Evolutionary conservation across 2,113 vertebrate genomes (phyloP).

Genomic region (Ictidomys tridecemlineatus): DNA sequence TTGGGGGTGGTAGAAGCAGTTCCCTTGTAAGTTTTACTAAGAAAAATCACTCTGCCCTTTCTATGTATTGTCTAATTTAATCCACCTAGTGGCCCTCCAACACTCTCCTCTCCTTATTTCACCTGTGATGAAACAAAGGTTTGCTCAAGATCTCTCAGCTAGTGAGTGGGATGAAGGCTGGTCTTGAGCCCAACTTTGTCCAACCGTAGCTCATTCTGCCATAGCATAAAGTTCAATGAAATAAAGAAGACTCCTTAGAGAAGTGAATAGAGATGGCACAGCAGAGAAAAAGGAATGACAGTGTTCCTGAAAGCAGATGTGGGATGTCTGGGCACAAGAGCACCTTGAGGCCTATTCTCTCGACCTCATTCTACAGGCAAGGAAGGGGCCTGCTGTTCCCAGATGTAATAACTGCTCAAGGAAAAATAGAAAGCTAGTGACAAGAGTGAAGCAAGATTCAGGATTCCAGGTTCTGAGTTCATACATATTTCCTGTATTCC

Average conservation of each 20-base stretch:
- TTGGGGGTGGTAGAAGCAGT: background rate
- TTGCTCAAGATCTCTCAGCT: slow-evolving; percentile 55
- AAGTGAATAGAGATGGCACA: background rate
- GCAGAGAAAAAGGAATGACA: background rate
- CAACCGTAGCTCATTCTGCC: background rate
- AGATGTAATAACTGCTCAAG: background rate
- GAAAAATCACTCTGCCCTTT: background rate
- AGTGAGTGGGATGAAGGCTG: slow-evolving; percentile 18
- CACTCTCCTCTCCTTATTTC: background rate
- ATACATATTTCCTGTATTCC: background rate
- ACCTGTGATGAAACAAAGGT: slow-evolving; percentile 48
- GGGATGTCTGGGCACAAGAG: background rate
- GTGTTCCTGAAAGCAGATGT: too few species aligned
- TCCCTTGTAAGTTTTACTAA: background rate
- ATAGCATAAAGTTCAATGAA: background rate
- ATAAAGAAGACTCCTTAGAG: background rate
- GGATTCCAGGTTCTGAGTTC: background rate
- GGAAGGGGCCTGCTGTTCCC: background rate
- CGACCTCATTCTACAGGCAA: background rate
- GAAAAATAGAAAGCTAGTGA: background rate
- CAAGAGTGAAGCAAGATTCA: background rate
- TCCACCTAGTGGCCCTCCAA: background rate
- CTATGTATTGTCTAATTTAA: slow-evolving; percentile 1
- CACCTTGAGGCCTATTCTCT: background rate
- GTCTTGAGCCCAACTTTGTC: slow-evolving; percentile 11